Evolutionary conservation across 1,140 invertebrate species (phyloP), one percentile per base, ranked within the genome.

Genomic region (Bombus polaris): DNA sequence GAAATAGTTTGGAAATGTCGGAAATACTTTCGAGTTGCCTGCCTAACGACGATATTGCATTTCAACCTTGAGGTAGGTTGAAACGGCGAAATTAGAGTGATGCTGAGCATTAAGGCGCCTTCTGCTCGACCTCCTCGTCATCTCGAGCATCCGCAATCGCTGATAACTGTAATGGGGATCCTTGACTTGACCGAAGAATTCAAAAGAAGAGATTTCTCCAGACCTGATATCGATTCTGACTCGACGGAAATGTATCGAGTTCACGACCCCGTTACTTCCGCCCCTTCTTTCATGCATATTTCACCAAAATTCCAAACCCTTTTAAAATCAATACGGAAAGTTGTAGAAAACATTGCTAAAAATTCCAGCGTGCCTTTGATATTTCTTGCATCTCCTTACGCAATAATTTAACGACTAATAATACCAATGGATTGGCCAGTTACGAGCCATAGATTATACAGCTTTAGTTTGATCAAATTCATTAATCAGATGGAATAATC

Each of bases 1-100:
- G 90, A 89, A 93, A 94, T 93, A 93, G 91, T 93, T 94, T 86
- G 81, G 72, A 91, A 92, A 93, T 82, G 87, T 92, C 91, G 81
- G 90, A 90, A 91, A 92, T 94, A 92, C 91, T 92, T 93, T 73
- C 44, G 90, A 81, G 85, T 62, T 39, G 81, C 47, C 90, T 84
- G 87, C 87, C 78, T 88, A 59, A 80, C 87, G 88, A 83, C 90
- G 92, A 94, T 93, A 94, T 93, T 94, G 91, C 93, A 90, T 92
- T 90, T 88, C 89, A 76, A 81, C 79, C 83, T 62, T 71, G 85
- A 78, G 59, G 65, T 15, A 72, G 89, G 88, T 85, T 87, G 85
- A 90, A 92, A 92, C 86, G 87, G 72, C 80, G 90, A 88, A 93
- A 93, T 91, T 89, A 85, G 88, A 90, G 83, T 85, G 85, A 53